Evolutionary conservation across 2,113 vertebrate genomes (phyloP).

Genomic region (Dromas ardeola): DNA sequence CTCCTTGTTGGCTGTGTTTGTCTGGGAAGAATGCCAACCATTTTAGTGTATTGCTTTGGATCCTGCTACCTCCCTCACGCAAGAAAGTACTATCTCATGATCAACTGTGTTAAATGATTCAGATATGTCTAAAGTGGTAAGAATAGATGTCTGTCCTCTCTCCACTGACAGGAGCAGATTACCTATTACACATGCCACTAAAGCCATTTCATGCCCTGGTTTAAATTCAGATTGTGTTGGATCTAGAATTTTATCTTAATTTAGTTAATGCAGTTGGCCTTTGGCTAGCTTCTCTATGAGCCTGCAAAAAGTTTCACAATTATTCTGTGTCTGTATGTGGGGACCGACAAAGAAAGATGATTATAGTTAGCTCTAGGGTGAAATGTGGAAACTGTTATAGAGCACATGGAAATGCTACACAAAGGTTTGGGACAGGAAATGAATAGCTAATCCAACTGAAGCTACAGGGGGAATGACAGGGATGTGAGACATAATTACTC

Average conservation of each 20-base stretch:
- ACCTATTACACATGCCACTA: not conserved
- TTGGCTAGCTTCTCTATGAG: constrained; percentile 33
- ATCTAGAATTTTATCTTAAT: constrained; percentile 42
- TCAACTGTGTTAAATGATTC: constrained; percentile 11
- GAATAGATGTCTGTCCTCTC: not conserved
- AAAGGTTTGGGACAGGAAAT: constrained; percentile 40
- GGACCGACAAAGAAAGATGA: constrained; percentile 39
- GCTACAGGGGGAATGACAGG: not conserved
- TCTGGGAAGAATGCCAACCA: constrained; percentile 20
- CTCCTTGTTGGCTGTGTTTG: not conserved
- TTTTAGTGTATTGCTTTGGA: constrained; percentile 31
- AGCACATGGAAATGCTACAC: constrained; percentile 36
- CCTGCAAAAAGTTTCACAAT: constrained; percentile 10
- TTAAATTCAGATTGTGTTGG: constrained; percentile 33
- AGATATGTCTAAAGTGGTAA: not conserved
- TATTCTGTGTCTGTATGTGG: not conserved
- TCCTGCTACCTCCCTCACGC: not conserved
- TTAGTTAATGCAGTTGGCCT: constrained; percentile 43
- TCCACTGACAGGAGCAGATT: not conserved
- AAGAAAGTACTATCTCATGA: constrained; percentile 9
- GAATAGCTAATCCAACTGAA: constrained; percentile 48
- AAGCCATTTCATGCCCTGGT: not conserved
- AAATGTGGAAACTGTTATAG: constrained; percentile 40
- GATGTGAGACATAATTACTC: constrained; percentile 24
- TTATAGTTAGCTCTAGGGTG: constrained; percentile 34